A percentile compares a stretch with the other conserved stretches of the same genome.
These are phyloP conservation scores for Drosophila barbarae DNA, from an alignment of 2,888 invertebrate species.

Conservation along the genomic window DNA sequence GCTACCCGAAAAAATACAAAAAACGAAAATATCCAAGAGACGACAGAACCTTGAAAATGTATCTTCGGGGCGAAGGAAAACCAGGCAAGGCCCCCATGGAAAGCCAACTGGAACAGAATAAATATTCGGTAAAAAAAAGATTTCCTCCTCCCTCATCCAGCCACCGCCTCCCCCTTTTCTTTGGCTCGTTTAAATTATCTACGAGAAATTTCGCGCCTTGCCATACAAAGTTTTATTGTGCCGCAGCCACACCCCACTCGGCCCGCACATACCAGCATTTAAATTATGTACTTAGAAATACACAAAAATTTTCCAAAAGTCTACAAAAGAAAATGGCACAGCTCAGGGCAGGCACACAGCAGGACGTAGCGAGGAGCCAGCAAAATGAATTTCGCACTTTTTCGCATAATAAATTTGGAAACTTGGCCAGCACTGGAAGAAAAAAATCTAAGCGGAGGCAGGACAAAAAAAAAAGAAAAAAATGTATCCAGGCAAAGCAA, in stretches of 20 bases:
- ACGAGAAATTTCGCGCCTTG: slow-evolving; percentile 64
- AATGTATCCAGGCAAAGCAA: slow-evolving; percentile 44
- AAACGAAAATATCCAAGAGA: slow-evolving; percentile 42
- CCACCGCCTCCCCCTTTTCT: slow-evolving; percentile 13
- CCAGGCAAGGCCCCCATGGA: slow-evolving; percentile 31
- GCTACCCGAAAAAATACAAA: slow-evolving; percentile 36
- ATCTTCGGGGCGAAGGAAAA: slow-evolving; percentile 46
- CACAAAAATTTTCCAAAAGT: slow-evolving; percentile 68
- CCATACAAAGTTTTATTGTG: slow-evolving; percentile 71
- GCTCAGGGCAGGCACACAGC: slow-evolving; percentile 43
- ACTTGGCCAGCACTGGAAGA: slow-evolving; percentile 64
- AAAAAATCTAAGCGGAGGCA: slow-evolving; percentile 40
- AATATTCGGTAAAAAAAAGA: slow-evolving; percentile 43
- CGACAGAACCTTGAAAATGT: slow-evolving; percentile 70
- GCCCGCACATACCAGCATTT: slow-evolving; percentile 59
- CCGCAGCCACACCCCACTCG: slow-evolving; percentile 5
- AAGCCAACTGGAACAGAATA: slow-evolving; percentile 51
- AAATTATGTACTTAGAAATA: slow-evolving; percentile 78
- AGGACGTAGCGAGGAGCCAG: slow-evolving; percentile 60
- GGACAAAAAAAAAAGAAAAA: slow-evolving; percentile 27
- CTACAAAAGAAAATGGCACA: slow-evolving; percentile 68
- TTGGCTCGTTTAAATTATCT: slow-evolving; percentile 64
- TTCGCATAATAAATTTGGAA: slow-evolving; percentile 78
- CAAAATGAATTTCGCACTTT: slow-evolving; percentile 79
- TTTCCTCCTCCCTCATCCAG: slow-evolving; percentile 19